Evolutionary conservation across 2,797 vertebrate species (phyloP), one percentile per base, ranked within the genome.

Genomic region (Enteromius radiatus): DNA sequence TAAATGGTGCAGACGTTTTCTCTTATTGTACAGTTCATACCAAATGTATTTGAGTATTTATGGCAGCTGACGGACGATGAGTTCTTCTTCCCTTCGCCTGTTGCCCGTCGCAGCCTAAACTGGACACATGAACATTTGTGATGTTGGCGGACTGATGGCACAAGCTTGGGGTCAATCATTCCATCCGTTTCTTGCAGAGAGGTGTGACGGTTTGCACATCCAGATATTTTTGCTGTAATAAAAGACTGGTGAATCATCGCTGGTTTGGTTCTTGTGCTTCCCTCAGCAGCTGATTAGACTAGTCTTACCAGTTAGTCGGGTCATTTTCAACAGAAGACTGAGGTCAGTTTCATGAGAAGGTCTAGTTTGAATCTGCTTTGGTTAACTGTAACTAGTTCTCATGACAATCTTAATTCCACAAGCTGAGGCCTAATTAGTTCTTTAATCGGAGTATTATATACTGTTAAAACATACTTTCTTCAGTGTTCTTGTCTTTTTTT

Each of bases 201-300:
- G 54, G 71, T 74, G 86, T 75, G 52, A 59, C 52, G 67, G 80
- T 82, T 86, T 85, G 78, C 83, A 86, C 81, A 83, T 87, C 63
- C 82, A 85, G 76, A 88, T 90, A 87, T 88, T 82, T 87, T 89
- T 90, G 85, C 86, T 90, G 89, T 89, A 91, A 89, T 91, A 88
- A 91, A 89, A 82, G 36, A 68, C 65, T 74, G 63, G 63, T 76
- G 41, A 77, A 63, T 65, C 47, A 79, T 81, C 15, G 8, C 17
- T 12, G 17, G 61, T 71, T 45, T 76, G 78, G 26, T 19, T 31
- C 28, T 31, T 26, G 59, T 28, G 23, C 26, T 61, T 61, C 26
- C 12, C 26, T 61, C 68, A 2, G 73, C 73, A 6, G 38, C 45
- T 26, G 5, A 3, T 59, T 26, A 5, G 56, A 26, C 56, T 26